Evolutionary conservation across 2,797 vertebrate genomes (phyloP), one percentile per base, ranked within the genome.

Genomic region (Pseudochaenichthys georgianus): DNA sequence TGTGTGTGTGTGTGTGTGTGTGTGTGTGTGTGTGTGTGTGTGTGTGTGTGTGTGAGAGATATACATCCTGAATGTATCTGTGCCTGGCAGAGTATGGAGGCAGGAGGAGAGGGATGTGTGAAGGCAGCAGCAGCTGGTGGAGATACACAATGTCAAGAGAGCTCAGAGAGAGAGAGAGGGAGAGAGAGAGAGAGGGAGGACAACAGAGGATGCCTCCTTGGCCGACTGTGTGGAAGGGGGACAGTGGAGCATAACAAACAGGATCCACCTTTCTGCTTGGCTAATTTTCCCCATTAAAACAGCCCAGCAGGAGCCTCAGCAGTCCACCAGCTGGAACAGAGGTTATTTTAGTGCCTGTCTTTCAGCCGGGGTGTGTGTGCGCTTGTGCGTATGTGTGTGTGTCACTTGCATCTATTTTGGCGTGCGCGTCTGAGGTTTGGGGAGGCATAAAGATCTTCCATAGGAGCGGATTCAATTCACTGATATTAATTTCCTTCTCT

Each of bases 241-340:
- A 97, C 96, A 94, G 93, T 96, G 95, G 96, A 96, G 96, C 97
- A 96, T 96, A 96, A 96, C 96, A 96, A 98, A 97, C 96, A 98
- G 96, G 96, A 97, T 97, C 96, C 96, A 97, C 96, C 96, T 98
- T 96, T 95, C 96, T 97, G 97, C 95, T 96, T 98, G 97, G 95
- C 95, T 97, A 96, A 95, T 94, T 98, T 97, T 98, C 95, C 96
- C 97, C 97, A 98, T 98, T 98, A 97, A 98, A 98, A 97, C 95
- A 95, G 93, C 96, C 93, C 96, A 97, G 96, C 96, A 95, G 96
- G 96, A 95, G 87, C 91, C 96, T 94, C 96, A 96, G 96, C 96
- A 95, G 96, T 96, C 94, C 94, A 95, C 88, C 95, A 93, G 95
- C 95, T 96, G 96, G 97, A 97, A 97, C 96, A 97, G 96, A 95